phyloP scores from a whole-genome alignment of 2,888 invertebrate genomes.

The Euspilapteryx auroguttella region DNA sequence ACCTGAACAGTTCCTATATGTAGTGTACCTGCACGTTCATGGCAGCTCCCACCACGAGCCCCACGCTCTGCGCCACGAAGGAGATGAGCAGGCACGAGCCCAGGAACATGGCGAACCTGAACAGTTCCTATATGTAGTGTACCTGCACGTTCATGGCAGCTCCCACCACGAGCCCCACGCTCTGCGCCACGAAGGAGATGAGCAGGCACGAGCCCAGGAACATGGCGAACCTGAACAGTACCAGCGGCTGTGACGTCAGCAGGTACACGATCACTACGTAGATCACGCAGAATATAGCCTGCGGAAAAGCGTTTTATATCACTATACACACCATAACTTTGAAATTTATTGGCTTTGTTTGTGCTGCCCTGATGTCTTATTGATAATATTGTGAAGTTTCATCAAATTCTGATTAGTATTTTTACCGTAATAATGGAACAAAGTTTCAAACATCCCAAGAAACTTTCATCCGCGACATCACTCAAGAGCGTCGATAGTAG shows the following conservation, averaged over 20 bases:
- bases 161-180: slow-evolving; percentile 92
- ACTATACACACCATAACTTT: too few species aligned
- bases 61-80: slow-evolving; percentile 96
- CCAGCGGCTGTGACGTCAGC: slow-evolving; percentile 91
- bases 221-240: slow-evolving; percentile 81
- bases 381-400: too few species aligned
- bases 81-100: too few species aligned
- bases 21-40: slow-evolving; percentile 80
- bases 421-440: too few species aligned
- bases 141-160: slow-evolving; percentile 93
- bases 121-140: slow-evolving; percentile 59
- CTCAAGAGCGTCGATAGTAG: too few species aligned
- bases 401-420: too few species aligned
- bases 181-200: slow-evolving; percentile 94
- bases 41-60: slow-evolving; percentile 92
- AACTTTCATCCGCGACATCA: too few species aligned
- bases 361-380: too few species aligned
- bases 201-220: slow-evolving; percentile 86
- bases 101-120: slow-evolving; percentile 63
- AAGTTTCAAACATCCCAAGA: too few species aligned
- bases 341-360: too few species aligned
- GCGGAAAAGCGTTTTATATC: too few species aligned
- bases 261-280: slow-evolving; percentile 92
- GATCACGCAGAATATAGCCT: slow-evolving; percentile 92
- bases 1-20: slow-evolving; percentile 81